Base-by-base conservation (phyloP, 2,888 invertebrate genomes). In the Osmoderma eremita region DNA sequence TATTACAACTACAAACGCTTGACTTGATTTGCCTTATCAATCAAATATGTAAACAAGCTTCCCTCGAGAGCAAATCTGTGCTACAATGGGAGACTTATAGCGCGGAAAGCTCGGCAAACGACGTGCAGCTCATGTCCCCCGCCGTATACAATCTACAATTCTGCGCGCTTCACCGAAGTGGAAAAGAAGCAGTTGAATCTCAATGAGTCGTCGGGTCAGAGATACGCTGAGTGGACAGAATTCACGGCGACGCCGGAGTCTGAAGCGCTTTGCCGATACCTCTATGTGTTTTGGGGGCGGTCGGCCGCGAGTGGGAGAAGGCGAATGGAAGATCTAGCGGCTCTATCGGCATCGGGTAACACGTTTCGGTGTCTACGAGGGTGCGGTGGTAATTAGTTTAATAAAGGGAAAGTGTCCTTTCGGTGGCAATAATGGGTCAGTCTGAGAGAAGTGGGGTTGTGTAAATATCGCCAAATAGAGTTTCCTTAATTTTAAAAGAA, bases 161-260 rank as follows among this genome's bases (percentile, higher is more conserved):
- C 56, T 15, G 56, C 22, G 56, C 49, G 51, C 50, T 50, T 18
- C 63, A 20, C 12, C 39, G 61, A 63, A 69, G 69, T 65, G 58
- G 67, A 54, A 68, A 58, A 67, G 54, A 50, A 68, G 67, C 65
- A 50, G 64, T 58, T 62, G 70, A 71, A 71, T 71, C 70, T 58
- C 65, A 70, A 71, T 65, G 71, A 69, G 67, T 69, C 63, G 68
- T 68, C 67, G 58, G 62, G 64, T 66, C 65, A 66, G 63, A 70
- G 68, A 71, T 71, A 71, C 70, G 71, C 71, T 70, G 71, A 71
- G 70, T 63, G 69, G 70, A 67, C 69, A 64, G 39, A 58, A 67
- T 65, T 67, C 63, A 50, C 65, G 61, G 53, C 68, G 64, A 65
- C 50, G 24, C 53, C 50, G 65, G 70, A 68, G 68, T 71, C 24